Evolutionary conservation across 2,797 vertebrate genomes (phyloP), one percentile per base, ranked within the genome.

Genomic region (Loriculus beryllinus): DNA sequence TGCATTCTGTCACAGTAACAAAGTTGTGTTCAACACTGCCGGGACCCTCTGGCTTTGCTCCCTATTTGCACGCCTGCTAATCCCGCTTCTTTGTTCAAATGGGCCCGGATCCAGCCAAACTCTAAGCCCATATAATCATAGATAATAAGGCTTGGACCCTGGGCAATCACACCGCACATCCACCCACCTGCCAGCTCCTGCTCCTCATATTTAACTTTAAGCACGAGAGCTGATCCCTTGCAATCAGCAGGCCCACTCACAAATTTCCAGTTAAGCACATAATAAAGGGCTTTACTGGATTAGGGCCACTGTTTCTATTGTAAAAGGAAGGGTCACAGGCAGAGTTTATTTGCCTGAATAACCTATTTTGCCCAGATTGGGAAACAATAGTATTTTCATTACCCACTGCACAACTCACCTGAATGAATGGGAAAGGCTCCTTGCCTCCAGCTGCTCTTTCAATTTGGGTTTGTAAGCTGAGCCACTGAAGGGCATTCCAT

Each of bases 1-100:
- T 86, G 54, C 56, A 37, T 94, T 96, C 90, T 93, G 93, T 92
- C 91, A 84, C 83, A 74, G 93, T 69, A 87, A 93, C 85, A 80
- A 86, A 95, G 82, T 96, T 96, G 81, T 39, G 86, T 57, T 95
- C 15, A 0, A 10, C 77, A 64, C 70, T 70, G 80, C 64, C 48
- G 93, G 72, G 91, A 64, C 82, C 77, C 92, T 57, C 80, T 90
- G 88, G 92, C 82, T 91, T 47, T 52, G 70, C 77, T 97, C 87
- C 67, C 74, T 64, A 16, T 91, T 94, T 92, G 91, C 78, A 88
- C 17, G n/a, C 89, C 69, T 6, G 70, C 92, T 96, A 94, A 95
- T 92, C 91, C 91, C 0, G 0, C 23, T 75, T 29, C 85, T 94
- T 92, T 92, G 76, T 93, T 84, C 87, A 39, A 19, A 13, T 0